Evolutionary conservation across 2,113 vertebrate genomes (phyloP).

Genomic region (Esox niger): DNA sequence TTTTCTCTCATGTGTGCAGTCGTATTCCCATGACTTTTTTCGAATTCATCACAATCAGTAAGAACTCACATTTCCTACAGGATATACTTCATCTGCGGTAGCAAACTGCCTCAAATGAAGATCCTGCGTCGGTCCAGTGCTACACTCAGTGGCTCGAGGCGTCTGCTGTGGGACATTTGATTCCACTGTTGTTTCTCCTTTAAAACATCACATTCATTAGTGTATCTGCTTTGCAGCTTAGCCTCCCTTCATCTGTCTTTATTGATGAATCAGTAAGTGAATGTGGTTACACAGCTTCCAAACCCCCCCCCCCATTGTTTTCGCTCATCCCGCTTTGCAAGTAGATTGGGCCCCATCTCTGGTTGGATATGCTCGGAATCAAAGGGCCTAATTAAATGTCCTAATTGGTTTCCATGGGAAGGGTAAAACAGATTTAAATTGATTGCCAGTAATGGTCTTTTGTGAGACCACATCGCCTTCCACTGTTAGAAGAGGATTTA

Average conservation of each 20-base stretch:
- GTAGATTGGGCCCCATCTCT: constrained; percentile 54
- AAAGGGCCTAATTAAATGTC: constrained; percentile 72
- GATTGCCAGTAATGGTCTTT: constrained; percentile 75
- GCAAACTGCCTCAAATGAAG: too few species aligned
- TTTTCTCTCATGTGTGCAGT: too few species aligned
- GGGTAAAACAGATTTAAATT: constrained; percentile 75
- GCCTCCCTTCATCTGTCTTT: constrained; percentile 8
- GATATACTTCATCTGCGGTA: too few species aligned
- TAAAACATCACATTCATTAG: background rate
- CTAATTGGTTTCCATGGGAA: constrained; percentile 75
- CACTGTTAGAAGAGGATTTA: constrained; percentile 72
- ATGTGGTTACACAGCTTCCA: constrained; percentile 56
- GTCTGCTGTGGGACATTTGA: too few species aligned
- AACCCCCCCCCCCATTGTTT: constrained; percentile 55
- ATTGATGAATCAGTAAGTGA: constrained; percentile 55
- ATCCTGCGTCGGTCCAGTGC: too few species aligned
- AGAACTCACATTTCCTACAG: too few species aligned
- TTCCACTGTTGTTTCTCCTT: background rate
- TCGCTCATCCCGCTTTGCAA: constrained; percentile 53
- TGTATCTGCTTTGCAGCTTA: background rate
- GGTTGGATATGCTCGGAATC: constrained; percentile 64
- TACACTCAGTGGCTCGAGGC: too few species aligned
- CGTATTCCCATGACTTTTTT: too few species aligned
- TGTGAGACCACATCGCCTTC: constrained; percentile 64
- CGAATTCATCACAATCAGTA: too few species aligned